Evolutionary conservation across 2,888 invertebrate genomes (phyloP).

Genomic region (Acleris literana): DNA sequence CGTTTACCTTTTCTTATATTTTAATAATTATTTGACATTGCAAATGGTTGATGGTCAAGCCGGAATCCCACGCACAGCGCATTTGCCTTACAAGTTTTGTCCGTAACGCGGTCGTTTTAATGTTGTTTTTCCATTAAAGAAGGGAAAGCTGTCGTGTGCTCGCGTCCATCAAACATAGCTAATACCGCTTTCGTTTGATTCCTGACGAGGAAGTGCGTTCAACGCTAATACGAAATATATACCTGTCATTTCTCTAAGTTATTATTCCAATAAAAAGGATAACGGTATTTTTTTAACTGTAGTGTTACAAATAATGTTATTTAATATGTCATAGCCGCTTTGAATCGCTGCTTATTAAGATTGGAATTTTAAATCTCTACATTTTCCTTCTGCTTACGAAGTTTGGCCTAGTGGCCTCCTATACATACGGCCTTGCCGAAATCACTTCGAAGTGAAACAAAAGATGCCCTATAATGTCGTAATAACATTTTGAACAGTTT

Average conservation of each 20-base stretch:
- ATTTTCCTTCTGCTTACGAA: neutral
- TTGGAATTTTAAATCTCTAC: no score
- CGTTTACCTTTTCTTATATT: constrained; percentile 9
- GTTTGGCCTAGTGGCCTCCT: constrained; percentile 17
- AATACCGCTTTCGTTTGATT: constrained; percentile 78
- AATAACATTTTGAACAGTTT: neutral
- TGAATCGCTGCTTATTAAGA: no score
- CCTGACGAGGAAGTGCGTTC: constrained; percentile 68
- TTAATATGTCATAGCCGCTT: neutral
- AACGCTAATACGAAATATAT: constrained; percentile 43
- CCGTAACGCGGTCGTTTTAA: constrained; percentile 65
- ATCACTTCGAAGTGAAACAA: constrained; percentile 21
- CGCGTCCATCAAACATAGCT: constrained; percentile 73
- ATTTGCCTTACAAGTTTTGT: constrained; percentile 63
- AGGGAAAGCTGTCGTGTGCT: constrained; percentile 76
- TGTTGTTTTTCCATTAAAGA: constrained; percentile 75
- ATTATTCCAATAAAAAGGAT: constrained; percentile 1
- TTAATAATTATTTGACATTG: constrained; percentile 27
- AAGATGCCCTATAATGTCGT: constrained; percentile 22
- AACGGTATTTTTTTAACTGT: neutral
- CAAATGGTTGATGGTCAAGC: constrained; percentile 53
- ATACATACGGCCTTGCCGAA: constrained; percentile 22
- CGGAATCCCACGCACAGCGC: constrained; percentile 52
- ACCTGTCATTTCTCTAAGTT: constrained; percentile 27
- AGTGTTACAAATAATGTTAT: neutral